Evolutionary conservation across 2,888 invertebrate species (phyloP), one percentile per base, ranked within the genome.

Genomic region (Geotrupes spiniger): DNA sequence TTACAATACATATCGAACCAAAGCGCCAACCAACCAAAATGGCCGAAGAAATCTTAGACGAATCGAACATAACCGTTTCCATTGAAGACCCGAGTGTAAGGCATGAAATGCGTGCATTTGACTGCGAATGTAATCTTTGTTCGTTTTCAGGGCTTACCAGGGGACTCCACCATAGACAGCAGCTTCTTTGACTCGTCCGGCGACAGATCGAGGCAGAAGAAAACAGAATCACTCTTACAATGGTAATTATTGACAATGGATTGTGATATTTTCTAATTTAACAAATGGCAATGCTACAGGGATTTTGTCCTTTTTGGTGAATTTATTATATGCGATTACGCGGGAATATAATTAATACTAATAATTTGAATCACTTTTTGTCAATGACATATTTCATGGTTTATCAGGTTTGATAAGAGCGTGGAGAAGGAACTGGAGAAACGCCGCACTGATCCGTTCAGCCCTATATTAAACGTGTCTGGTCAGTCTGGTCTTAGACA

Each of bases 341-440:
- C 27, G 27, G 27, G 6, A n/a, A 26, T 26, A 26, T 26, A n/a
- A n/a, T n/a, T n/a, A n/a, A 29, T 29, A 29, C 5, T 2, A 8
- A 10, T 8, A 1, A 11, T 29, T 10, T 8, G 10, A 4, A 29
- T 11, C 12, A 11, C 8, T 4, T 11, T 8, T 29, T 29, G 12
- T 12, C 4, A 8, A 29, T 8, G 10, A 4, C 5, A 11, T 29
- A 29, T 8, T 4, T 4, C 29, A 4, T 26, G 27, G 6, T 26
- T n/a, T 29, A 11, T 29, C 11, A 55, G 58, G 57, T 59, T 59
- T 36, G 59, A 59, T 49, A 42, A 50, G 37, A 47, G 50, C 15
- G 56, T 53, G 8, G 57, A 57, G 44, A 42, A 47, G 11, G 59
- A 59, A 50, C 29, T 59, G 4, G 11, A 46, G 10, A 55, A 49